These are phyloP conservation scores for Esperia sulphurella DNA, from an alignment of 2,888 invertebrate genomes.

Conservation along the genomic window DNA sequence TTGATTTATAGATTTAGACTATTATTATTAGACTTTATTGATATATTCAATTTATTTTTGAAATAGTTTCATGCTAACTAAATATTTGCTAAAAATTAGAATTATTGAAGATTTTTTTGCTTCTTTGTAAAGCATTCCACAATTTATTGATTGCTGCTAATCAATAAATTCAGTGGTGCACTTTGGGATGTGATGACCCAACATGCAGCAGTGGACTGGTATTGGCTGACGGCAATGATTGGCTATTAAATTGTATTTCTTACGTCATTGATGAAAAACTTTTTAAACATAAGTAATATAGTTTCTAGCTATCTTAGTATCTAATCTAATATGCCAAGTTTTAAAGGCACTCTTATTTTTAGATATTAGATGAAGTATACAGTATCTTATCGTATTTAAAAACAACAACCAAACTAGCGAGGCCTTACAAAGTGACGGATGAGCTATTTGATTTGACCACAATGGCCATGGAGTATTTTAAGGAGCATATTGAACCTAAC, in stretches of 20 bases:
- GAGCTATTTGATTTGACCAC: constrained; percentile 96
- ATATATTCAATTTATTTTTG: background rate
- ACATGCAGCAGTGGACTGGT: too few species aligned
- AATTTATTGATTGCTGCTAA: too few species aligned
- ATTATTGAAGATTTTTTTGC: too few species aligned
- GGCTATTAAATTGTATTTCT: too few species aligned
- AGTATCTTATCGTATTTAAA: constrained; percentile 91
- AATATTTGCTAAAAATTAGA: too few species aligned
- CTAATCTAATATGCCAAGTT: constrained; percentile 9
- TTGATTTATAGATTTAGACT: background rate
- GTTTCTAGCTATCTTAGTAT: background rate
- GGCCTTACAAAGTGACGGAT: constrained; percentile 95
- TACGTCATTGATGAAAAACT: too few species aligned
- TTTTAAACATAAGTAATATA: too few species aligned
- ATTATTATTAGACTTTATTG: background rate
- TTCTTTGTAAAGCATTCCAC: too few species aligned
- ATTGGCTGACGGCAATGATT: too few species aligned
- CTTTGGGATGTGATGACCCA: too few species aligned
- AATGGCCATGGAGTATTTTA: constrained; percentile 99
- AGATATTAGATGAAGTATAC: constrained; percentile 95
- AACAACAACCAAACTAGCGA: constrained; percentile 88
- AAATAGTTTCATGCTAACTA: too few species aligned
- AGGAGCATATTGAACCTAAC: constrained; percentile 94
- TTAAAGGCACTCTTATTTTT: constrained; percentile 40
- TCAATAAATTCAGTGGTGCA: too few species aligned